Conservation (phyloP, 1,140 invertebrate species). For the Macrobrachium nipponense region DNA sequence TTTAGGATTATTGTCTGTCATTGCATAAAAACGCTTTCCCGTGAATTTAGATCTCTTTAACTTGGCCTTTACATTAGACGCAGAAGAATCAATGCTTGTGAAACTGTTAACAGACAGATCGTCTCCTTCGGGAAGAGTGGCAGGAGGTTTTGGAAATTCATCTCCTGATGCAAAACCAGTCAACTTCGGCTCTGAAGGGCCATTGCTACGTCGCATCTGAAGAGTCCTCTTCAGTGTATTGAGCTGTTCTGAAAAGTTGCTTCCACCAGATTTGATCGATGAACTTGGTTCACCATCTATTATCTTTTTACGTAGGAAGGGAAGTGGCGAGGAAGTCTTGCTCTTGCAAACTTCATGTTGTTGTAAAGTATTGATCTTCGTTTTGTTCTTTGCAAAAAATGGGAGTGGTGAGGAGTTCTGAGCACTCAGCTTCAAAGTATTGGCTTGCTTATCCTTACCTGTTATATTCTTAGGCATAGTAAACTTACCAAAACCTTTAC, state of each 20-base stretch:
- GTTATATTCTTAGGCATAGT: not conserved
- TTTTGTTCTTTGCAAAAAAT: not conserved
- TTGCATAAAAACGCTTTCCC: constrained; percentile 12
- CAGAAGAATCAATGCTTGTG: constrained; percentile 58
- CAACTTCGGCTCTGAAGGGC: constrained; percentile 44
- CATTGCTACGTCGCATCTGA: constrained; percentile 34
- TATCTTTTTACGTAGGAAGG: constrained; percentile 44
- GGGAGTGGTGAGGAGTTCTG: not conserved
- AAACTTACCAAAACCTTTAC: constrained; percentile 35
- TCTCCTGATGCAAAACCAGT: constrained; percentile 45
- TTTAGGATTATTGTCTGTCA: not conserved
- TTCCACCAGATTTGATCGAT: constrained; percentile 40
- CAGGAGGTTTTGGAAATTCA: constrained; percentile 28
- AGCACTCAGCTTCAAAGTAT: not conserved
- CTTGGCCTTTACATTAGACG: constrained; percentile 29
- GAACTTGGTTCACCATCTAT: constrained; percentile 21
- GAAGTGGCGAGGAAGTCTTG: not conserved
- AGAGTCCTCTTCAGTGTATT: constrained; percentile 41
- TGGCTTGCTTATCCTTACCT: not conserved
- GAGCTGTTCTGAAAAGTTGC: constrained; percentile 48
- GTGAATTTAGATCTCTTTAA: constrained; percentile 16
- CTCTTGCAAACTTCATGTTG: not conserved
- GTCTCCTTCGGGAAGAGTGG: constrained; percentile 29
- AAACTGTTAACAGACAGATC: constrained; percentile 45
- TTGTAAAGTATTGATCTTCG: not conserved